phyloP scores from a whole-genome alignment of 2,797 vertebrate genomes.

The Pristis pectinata region DNA sequence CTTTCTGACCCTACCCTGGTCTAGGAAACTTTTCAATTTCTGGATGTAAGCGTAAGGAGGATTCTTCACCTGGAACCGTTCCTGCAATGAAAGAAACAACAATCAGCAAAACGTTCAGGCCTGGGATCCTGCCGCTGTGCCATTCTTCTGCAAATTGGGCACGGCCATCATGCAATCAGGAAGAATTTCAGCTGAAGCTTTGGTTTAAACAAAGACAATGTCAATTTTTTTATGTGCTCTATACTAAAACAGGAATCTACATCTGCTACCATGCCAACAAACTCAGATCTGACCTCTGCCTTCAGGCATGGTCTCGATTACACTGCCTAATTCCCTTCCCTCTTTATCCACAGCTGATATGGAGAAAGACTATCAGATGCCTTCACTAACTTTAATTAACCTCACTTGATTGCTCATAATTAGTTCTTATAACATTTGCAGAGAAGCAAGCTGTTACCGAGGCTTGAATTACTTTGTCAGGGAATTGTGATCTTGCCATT shows the following conservation, averaged over 20 bases:
- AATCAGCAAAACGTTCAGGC: background rate
- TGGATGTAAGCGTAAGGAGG: constrained; percentile 82
- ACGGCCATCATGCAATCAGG: background rate
- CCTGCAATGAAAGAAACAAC: constrained; percentile 54
- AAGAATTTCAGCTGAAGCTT: background rate
- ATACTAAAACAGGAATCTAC: background rate
- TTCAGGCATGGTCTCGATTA: background rate
- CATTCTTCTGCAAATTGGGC: background rate
- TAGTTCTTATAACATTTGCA: background rate
- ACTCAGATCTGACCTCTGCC: background rate
- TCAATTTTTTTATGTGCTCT: background rate
- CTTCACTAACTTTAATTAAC: background rate
- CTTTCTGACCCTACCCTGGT: constrained; percentile 81
- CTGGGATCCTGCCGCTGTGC: background rate
- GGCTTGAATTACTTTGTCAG: background rate
- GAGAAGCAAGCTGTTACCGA: background rate
- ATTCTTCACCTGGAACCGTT: constrained; percentile 88
- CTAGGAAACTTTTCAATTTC: constrained; percentile 77
- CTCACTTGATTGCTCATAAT: background rate
- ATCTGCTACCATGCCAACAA: background rate
- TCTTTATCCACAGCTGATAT: background rate
- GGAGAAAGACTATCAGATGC: background rate
- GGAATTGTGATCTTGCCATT: background rate
- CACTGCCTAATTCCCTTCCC: background rate
- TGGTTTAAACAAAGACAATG: background rate